Percentiles rank a stretch among this genome's conserved stretches.
These are phyloP conservation scores for Saimiri boliviensis DNA, from an alignment of 2,113 vertebrate genomes.

Conservation along the genomic window DNA sequence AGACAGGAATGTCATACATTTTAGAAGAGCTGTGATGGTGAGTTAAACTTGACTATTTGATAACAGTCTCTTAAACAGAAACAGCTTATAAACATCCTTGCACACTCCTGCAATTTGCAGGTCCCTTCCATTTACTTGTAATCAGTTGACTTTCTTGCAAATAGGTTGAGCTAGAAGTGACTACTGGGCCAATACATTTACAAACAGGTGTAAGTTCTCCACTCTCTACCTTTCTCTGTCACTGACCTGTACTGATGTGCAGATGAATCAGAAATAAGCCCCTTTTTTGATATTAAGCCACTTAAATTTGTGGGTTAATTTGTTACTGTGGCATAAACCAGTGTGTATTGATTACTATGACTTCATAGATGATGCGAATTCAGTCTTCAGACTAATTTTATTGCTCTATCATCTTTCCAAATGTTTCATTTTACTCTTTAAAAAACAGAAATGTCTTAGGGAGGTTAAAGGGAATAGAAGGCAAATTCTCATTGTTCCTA, in stretches of 20 bases:
- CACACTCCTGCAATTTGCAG: not conserved
- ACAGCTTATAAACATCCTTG: not conserved
- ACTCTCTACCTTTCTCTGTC: not conserved
- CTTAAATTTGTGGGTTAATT: not conserved
- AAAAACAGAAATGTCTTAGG: not conserved
- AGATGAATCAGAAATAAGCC: not conserved
- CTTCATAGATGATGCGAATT: not conserved
- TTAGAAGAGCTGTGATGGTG: not conserved
- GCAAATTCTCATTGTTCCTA: not conserved
- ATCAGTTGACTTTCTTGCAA: not conserved
- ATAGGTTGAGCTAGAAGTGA: not conserved
- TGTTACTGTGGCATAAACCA: not conserved
- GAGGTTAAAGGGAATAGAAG: not conserved
- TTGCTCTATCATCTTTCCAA: not conserved
- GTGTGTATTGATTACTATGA: not conserved
- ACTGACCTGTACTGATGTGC: not conserved
- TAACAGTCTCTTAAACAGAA: not conserved
- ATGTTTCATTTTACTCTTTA: constrained; percentile 11
- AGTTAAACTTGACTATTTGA: not conserved
- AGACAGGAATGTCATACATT: not conserved
- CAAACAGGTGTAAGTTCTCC: not conserved
- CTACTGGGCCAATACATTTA: not conserved
- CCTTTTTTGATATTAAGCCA: not conserved
- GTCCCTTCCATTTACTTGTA: not conserved
- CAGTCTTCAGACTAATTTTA: not conserved